A percentile compares a stretch with the other conserved stretches of the same genome.
Conservation (phyloP, 1,140 invertebrate species). For the Pectinophora gossypiella region DNA sequence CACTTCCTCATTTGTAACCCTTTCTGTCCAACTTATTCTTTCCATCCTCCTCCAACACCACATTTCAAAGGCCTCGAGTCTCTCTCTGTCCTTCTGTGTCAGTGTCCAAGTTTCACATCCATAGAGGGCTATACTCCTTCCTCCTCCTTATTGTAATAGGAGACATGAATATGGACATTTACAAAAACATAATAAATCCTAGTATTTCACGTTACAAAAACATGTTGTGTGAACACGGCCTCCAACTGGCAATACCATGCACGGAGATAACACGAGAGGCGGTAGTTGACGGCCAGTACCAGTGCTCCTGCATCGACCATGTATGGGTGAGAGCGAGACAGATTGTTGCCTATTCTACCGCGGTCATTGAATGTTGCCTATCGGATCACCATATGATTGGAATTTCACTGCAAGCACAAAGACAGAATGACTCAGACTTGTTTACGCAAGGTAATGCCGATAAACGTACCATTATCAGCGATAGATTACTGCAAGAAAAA, state of each 20-base stretch:
- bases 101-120: no score
- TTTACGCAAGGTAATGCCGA: background rate
- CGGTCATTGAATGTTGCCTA: background rate
- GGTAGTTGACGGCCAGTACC: background rate
- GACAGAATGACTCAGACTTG: background rate
- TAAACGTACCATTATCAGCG: no score
- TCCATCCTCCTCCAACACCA: no score
- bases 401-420: background rate
- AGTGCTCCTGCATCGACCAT: background rate
- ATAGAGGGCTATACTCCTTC: no score
- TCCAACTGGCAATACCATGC: background rate
- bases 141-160: background rate
- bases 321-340: background rate
- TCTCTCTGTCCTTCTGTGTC: no score
- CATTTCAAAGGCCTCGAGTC: no score
- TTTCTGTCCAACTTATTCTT: no score
- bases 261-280: background rate
- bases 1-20: no score
- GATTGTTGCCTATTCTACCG: background rate
- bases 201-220: background rate
- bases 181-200: background rate
- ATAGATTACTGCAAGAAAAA: background rate
- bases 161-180: background rate
- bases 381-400: background rate
- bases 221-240: background rate